Percentiles rank a stretch among this genome's conserved stretches.
These are phyloP conservation scores for Hoplodrina ambigua DNA, from an alignment of 2,888 invertebrate genomes.

Conservation along the genomic window DNA sequence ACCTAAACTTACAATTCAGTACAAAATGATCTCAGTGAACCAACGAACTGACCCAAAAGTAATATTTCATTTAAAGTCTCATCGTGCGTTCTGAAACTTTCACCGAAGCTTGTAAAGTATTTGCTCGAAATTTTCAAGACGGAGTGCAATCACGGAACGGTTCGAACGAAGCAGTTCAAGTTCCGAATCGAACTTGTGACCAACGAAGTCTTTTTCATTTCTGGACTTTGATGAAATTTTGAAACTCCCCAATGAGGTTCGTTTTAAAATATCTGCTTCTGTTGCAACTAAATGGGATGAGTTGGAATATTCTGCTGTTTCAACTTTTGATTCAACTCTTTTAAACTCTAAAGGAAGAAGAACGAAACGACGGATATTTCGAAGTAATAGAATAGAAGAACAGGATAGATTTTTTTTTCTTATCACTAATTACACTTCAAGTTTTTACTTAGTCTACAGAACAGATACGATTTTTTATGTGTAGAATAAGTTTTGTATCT, in stretches of 20 bases:
- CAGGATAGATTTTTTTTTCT: too few relatives aligned
- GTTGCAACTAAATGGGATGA: constrained; percentile 42
- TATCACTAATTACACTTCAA: too few relatives aligned
- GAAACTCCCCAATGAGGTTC: constrained; percentile 79
- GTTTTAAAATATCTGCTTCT: constrained; percentile 71
- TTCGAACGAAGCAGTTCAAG: constrained; percentile 79
- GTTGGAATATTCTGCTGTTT: constrained; percentile 9
- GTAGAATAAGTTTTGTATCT: too few relatives aligned
- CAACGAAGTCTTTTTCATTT: constrained; percentile 78
- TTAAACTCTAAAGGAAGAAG: too few relatives aligned
- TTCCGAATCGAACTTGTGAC: constrained; percentile 81
- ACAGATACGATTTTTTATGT: too few relatives aligned
- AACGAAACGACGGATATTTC: too few relatives aligned
- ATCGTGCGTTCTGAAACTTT: constrained; percentile 63
- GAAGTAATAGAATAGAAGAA: too few relatives aligned
- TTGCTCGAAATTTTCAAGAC: constrained; percentile 79
- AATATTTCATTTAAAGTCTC: constrained; percentile 67
- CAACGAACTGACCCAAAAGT: constrained; percentile 52
- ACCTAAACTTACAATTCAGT: neutral
- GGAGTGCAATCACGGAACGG: constrained; percentile 83
- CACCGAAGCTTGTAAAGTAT: constrained; percentile 70
- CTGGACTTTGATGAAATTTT: constrained; percentile 83
- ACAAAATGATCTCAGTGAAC: constrained; percentile 25
- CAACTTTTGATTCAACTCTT: neutral
- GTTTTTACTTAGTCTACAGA: too few relatives aligned